phyloP scores from a whole-genome alignment of 2,113 vertebrate genomes.

The Lipophrys pholis region DNA sequence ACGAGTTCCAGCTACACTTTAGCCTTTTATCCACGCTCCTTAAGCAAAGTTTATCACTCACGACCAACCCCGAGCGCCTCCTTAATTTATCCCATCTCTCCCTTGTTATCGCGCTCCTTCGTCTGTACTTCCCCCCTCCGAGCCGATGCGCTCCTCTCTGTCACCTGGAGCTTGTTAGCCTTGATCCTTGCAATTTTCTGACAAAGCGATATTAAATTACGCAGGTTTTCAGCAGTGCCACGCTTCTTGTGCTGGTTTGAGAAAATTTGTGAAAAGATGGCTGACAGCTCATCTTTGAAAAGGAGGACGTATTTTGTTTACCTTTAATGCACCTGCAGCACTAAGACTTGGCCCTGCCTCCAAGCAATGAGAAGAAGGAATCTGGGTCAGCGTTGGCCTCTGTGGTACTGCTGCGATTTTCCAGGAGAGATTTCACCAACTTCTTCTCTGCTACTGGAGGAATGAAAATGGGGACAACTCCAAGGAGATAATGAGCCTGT shows the following conservation, averaged over 20 bases:
- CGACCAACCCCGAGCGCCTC: not conserved
- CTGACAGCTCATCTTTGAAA: constrained; percentile 17
- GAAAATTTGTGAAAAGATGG: constrained; percentile 7
- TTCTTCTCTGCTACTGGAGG: constrained; percentile 46
- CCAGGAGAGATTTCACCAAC: constrained; percentile 58
- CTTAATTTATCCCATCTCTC: constrained; percentile 14
- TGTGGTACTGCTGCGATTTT: constrained; percentile 37
- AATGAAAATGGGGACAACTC: constrained; percentile 72
- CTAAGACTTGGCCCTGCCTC: constrained; percentile 14
- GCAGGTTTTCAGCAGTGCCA: not conserved
- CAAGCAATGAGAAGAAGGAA: constrained; percentile 50
- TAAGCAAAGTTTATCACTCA: not conserved
- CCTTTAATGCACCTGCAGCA: constrained; percentile 47
- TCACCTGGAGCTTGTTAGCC: constrained; percentile 10
- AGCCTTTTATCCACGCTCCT: not conserved
- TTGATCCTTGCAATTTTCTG: constrained; percentile 12
- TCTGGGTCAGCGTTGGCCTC: constrained; percentile 70
- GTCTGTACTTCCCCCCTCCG: not conserved
- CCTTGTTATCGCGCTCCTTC: not conserved
- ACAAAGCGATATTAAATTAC: constrained; percentile 34
- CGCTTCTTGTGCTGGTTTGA: not conserved
- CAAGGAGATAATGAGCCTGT: constrained; percentile 72
- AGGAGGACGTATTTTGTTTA: constrained; percentile 40
- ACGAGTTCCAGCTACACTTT: not conserved
- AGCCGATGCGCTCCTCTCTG: not conserved